These are phyloP conservation scores for Aleiodes testaceus DNA, from an alignment of 2,888 invertebrate species.

Conservation along the genomic window DNA sequence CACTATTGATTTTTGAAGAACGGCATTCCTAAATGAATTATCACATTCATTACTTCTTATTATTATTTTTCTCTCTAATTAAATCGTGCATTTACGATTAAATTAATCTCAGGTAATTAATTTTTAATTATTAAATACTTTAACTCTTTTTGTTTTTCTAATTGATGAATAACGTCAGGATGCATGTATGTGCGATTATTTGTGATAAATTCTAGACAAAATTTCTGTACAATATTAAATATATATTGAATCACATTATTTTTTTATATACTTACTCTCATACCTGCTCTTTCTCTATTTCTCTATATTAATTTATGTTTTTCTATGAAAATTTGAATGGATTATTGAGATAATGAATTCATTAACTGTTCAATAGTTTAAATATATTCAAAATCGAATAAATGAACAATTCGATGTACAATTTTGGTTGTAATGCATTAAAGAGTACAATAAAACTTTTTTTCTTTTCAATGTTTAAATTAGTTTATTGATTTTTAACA, in stretches of 20 bases:
- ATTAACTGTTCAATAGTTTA: background rate
- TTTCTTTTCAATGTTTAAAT: background rate
- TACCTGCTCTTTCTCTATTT: background rate
- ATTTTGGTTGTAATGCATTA: constrained; percentile 1
- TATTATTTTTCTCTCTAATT: constrained; percentile 37
- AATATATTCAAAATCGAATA: constrained; percentile 1
- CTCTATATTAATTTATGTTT: background rate
- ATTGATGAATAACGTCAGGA: constrained; percentile 43
- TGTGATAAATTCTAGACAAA: constrained; percentile 16
- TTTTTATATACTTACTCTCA: background rate
- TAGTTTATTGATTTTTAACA: background rate
- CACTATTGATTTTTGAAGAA: constrained; percentile 8
- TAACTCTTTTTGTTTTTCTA: background rate
- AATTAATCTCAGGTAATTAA: constrained; percentile 8
- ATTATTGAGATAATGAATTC: background rate
- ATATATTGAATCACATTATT: constrained; percentile 7
- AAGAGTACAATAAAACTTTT: constrained; percentile 2
- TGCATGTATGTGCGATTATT: constrained; percentile 39
- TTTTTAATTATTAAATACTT: background rate
- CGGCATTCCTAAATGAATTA: constrained; percentile 27
- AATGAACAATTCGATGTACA: constrained; percentile 17
- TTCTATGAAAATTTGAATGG: background rate
- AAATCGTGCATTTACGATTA: constrained; percentile 38
- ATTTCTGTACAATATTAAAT: constrained; percentile 18
- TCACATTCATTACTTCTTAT: constrained; percentile 12